Conservation (phyloP, 2,888 invertebrate species). For the Conchocele bisecta region DNA sequence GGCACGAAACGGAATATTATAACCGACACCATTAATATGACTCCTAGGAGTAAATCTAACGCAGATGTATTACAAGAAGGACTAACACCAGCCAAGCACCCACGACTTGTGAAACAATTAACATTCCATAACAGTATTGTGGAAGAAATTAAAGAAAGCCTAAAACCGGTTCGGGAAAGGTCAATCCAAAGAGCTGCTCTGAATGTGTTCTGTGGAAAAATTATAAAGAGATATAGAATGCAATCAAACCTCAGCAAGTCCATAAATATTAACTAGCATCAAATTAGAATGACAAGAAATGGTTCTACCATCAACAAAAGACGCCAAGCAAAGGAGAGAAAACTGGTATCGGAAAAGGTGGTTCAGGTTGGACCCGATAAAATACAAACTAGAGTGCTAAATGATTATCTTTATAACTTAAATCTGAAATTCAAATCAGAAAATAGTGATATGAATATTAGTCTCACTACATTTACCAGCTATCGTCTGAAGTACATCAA, state of each 20-base stretch:
- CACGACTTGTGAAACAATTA: slow-evolving; percentile 4
- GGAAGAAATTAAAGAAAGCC: background rate
- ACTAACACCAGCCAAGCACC: background rate
- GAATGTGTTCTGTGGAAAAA: background rate
- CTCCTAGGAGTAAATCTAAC: slow-evolving; percentile 5
- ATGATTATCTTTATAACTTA: slow-evolving; percentile 25
- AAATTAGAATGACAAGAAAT: background rate
- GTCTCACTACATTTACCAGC: slow-evolving; percentile 27
- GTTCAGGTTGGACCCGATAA: slow-evolving; percentile 1
- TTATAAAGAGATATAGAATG: background rate
- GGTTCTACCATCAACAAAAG: background rate
- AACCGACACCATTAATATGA: too few species aligned
- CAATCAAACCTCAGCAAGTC: background rate
- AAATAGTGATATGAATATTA: slow-evolving; percentile 15
- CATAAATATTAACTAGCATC: background rate
- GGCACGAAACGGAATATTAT: too few species aligned
- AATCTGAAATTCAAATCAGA: slow-evolving; percentile 41
- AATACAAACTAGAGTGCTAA: slow-evolving; percentile 26
- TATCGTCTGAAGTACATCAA: slow-evolving; percentile 29
- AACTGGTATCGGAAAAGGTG: background rate
- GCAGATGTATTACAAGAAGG: background rate
- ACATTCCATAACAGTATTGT: slow-evolving; percentile 3
- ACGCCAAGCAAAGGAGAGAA: slow-evolving; percentile 8
- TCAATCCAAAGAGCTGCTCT: background rate
- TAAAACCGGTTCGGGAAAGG: background rate